Evolutionary conservation across 2,113 vertebrate species (phyloP).

Genomic region (Nymphicus hollandicus): DNA sequence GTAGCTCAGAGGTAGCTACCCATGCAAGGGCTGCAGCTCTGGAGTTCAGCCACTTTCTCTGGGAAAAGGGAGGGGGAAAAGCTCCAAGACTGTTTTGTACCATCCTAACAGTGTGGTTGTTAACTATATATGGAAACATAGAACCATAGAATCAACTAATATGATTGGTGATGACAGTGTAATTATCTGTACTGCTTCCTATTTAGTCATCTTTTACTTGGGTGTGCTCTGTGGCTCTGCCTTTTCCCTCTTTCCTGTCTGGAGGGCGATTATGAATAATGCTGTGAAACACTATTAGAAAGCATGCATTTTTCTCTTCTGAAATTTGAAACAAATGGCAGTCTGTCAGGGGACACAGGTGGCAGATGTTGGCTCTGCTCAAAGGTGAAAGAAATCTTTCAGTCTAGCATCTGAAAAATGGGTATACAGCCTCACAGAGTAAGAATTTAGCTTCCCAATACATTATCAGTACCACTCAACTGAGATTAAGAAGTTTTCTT

Average conservation of each 20-base stretch:
- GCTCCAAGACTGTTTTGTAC: neutral
- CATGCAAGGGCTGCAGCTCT: neutral
- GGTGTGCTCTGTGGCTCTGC: neutral
- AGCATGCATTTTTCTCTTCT: neutral
- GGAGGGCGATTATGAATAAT: neutral
- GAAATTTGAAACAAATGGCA: neutral
- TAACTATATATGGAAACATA: neutral
- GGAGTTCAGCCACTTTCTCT: neutral
- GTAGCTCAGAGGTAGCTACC: neutral
- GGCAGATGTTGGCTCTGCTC: neutral
- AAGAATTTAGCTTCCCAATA: neutral
- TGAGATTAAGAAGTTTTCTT: neutral
- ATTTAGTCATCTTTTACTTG: neutral
- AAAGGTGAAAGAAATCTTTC: conserved; percentile 22
- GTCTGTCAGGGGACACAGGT: neutral
- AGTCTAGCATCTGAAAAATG: neutral
- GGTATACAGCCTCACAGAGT: neutral
- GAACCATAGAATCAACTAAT: neutral
- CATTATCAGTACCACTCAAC: neutral
- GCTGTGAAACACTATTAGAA: neutral
- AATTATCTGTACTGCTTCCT: neutral
- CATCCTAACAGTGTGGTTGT: neutral
- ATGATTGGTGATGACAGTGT: neutral
- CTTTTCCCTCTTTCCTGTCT: neutral
- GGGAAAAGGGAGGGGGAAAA: neutral